Evolutionary conservation across 2,797 vertebrate genomes (phyloP), one percentile per base, ranked within the genome.

Genomic region (Crenuchus spilurus): DNA sequence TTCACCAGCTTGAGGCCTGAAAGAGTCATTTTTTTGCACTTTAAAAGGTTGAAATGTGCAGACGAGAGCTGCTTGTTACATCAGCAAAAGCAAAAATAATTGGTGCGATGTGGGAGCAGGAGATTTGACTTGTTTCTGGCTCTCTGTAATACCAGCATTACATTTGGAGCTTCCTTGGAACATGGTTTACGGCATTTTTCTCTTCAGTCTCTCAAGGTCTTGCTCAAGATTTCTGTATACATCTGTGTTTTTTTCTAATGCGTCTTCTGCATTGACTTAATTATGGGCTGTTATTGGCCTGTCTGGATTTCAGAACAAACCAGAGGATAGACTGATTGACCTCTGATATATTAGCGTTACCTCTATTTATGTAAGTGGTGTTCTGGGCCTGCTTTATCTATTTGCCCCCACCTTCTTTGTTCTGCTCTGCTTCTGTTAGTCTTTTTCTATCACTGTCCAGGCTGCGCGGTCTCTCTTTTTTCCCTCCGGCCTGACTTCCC

Each of bases 401-500:
- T 24, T 48, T 42, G 11, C 55, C 20, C 18, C 67, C 26, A n/a
- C 13, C 28, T 37, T 16, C n/a, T 9, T 9, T 11, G 11, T 18
- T 14, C 6, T 22, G 4, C 42, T 46, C 35, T 54, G 46, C 39
- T 49, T 20, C 48, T 58, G 35, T 49, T 33, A 8, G 9, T 54
- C 49, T 58, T 58, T 30, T 18, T 26, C 61, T 33, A 66, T 60
- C 39, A 37, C 14, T 65, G 11, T 61, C 41, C 49, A 44, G 30
- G 18, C 44, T 42, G 30, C 33, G 49, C 57, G 55, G 39, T n/a
- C 57, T 51, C 41, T 13, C 35, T 67, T 58, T 65, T 63, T 61
- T 9, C 41, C 55, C 54, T 67, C 26, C 24, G 54, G 67, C 41
- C 14, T 60, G 9, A 44, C 61, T 69, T 76, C 65, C 49, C 33